Base-by-base conservation (phyloP, 2,888 invertebrate genomes). In the Tenthredo mesomela region DNA sequence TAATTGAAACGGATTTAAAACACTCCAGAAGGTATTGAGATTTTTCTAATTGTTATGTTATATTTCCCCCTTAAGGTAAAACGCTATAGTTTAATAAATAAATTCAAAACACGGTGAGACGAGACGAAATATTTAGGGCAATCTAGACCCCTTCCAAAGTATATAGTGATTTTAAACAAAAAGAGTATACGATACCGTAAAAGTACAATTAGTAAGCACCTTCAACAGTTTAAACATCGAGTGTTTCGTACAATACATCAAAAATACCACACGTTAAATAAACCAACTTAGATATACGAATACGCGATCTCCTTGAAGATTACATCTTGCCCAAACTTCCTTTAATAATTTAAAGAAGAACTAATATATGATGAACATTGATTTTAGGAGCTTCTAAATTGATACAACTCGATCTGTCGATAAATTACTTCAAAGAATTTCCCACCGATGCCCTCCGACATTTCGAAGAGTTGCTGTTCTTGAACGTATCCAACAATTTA, bases 401-500 rank as follows among this genome's bases (percentile, higher is more conserved):
- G 86, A 95, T 97, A 89, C 96, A 96, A 88, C 94, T 99, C 87
- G 97, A 98, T 92, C 94, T 99, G 40, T 97, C 98, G 0, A 96
- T 97, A 90, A 98, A 98, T 94, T 97, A 97, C 92, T 96, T 98
- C 84, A 94, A 95, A 1, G 97, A 97, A 91, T 97, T 98, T 91
- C 98, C 98, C 4, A 95, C 96, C 0, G 96, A 97, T 12, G 96
- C 97, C 0, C 92, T 98, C 71, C 96, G 96, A 90, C 95, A 96
- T 43, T 95, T 98, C 88, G 93, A 94, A 33, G 95, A 95, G 84
- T 93, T 98, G 33, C 96, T 96, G 91, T 95, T 96, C 87, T 94
- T 98, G 86, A 97, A 97, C 93, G 94, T 98, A 58, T 97, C 97
- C 18, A 97, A 97, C 87, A 98, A 98, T 93, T 95, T 97, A 94